A percentile compares a stretch with the other conserved stretches of the same genome.
Conservation (phyloP, 2,113 vertebrate genomes). For the Danionella cerebrum region DNA sequence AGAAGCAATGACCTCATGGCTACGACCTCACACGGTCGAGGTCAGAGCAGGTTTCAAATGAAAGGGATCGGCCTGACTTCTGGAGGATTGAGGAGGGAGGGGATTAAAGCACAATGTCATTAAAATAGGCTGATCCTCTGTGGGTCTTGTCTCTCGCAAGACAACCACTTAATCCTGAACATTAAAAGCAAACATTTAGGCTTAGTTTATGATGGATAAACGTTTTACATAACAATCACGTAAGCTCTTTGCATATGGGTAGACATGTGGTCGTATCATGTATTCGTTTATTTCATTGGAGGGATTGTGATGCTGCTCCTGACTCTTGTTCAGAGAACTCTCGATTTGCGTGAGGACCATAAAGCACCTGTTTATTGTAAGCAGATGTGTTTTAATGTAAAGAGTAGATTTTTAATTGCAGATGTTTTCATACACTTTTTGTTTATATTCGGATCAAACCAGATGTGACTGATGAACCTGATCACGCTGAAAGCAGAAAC, state of each 20-base stretch:
- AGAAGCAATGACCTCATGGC: not conserved
- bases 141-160: constrained; percentile 48
- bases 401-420: too few relatives aligned
- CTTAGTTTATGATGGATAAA: constrained; percentile 45
- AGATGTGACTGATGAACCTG: too few relatives aligned
- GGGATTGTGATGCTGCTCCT: not conserved
- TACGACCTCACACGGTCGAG: not conserved
- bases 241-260: not conserved
- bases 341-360: too few relatives aligned
- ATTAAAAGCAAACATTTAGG: constrained; percentile 64
- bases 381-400: too few relatives aligned
- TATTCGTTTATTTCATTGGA: not conserved
- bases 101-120: constrained; percentile 65
- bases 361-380: too few relatives aligned
- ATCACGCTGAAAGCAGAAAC: too few relatives aligned
- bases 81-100: constrained; percentile 52
- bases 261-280: not conserved
- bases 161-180: constrained; percentile 59
- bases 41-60: constrained; percentile 5
- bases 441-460: too few relatives aligned
- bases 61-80: constrained; percentile 48
- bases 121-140: constrained; percentile 58
- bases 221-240: constrained; percentile 24
- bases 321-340: too few relatives aligned
- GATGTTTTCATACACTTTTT: too few relatives aligned